These are phyloP conservation scores for Drosophila burlai DNA, from an alignment of 1,140 invertebrate genomes.

Conservation along the genomic window DNA sequence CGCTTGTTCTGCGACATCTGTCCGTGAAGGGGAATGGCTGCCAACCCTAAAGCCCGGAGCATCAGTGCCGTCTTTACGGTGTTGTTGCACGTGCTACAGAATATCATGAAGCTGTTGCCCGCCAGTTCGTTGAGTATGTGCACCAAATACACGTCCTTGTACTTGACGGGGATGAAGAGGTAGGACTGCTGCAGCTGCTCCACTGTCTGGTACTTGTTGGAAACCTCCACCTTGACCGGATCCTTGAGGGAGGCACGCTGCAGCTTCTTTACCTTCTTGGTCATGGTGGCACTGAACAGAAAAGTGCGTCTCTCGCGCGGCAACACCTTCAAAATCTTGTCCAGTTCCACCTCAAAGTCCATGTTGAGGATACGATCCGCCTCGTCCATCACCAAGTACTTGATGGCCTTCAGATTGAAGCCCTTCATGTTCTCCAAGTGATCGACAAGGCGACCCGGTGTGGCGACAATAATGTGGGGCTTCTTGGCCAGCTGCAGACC, in stretches of 20 bases:
- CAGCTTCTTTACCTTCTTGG: slow-evolving; percentile 98
- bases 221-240: slow-evolving; percentile 98
- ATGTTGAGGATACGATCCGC: slow-evolving; percentile 98
- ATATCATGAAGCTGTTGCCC: slow-evolving; percentile 99
- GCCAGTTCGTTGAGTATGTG: slow-evolving; percentile 98
- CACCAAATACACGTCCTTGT: slow-evolving; percentile 99
- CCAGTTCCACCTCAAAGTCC: slow-evolving; percentile 98
- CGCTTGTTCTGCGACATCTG: slow-evolving; percentile 98
- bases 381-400: slow-evolving; percentile 98
- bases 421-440: slow-evolving; percentile 98
- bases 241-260: slow-evolving; percentile 96
- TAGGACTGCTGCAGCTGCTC: slow-evolving; percentile 98
- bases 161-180: slow-evolving; percentile 98
- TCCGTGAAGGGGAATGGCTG: slow-evolving; percentile 98
- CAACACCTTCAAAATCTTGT: slow-evolving; percentile 97
- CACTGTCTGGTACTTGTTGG: slow-evolving; percentile 98
- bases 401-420: slow-evolving; percentile 94
- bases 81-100: slow-evolving; percentile 97
- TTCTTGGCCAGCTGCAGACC: slow-evolving; percentile 96
- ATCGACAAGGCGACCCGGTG: slow-evolving; percentile 95
- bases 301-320: slow-evolving; percentile 95
- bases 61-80: slow-evolving; percentile 95
- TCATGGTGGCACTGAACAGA: slow-evolving; percentile 99
- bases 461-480: slow-evolving; percentile 97
- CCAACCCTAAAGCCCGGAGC: slow-evolving; percentile 94